Evolutionary conservation across 1,140 invertebrate genomes (phyloP), one percentile per base, ranked within the genome.

Genomic region (Eciton burchellii): DNA sequence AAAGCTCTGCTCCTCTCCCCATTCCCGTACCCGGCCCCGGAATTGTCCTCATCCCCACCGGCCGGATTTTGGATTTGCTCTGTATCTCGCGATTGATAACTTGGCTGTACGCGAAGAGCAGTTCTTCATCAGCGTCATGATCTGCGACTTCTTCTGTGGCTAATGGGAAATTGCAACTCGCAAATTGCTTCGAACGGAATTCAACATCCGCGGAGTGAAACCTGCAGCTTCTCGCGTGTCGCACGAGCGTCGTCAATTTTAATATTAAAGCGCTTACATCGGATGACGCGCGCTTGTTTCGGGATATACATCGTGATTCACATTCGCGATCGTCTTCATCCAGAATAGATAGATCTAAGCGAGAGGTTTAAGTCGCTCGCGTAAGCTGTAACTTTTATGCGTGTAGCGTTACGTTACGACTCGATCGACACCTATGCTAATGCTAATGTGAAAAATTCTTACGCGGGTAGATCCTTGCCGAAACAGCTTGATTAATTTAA

Each of bases 251-350:
- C 52, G 74, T 19, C 65, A 70, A 70, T 79, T 79, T 79, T 79
- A 79, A 79, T 79, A 79, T 79, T 79, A 70, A 79, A 79, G 52
- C 35, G 49, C 43, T 49, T 70, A 79, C 74, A 79, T 79, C 74
- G 70, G 70, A 79, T 63, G 63, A 79, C 68, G 70, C 41, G 16
- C 63, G 47, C 49, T 70, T 79, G 41, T 79, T 79, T 79, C 49
- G 35, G 24, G 70, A 35, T 66, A 77, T 21, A 21, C 49, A 29
- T 68, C 59, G 29, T 79, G 74, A 79, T 70, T 70, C 63, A 79
- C 41, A 79, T 79, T 70, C 52, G 74, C 56, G 56, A 57, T 77
- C 74, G 35, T 68, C 24, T 77, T 16, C 49, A 41, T 43, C 35
- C 35, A 68, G 74, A 70, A 49, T 57, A 45, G 24, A 43, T 57